Evolutionary conservation across 1,140 invertebrate genomes (phyloP).

Genomic region (Formica exsecta): DNA sequence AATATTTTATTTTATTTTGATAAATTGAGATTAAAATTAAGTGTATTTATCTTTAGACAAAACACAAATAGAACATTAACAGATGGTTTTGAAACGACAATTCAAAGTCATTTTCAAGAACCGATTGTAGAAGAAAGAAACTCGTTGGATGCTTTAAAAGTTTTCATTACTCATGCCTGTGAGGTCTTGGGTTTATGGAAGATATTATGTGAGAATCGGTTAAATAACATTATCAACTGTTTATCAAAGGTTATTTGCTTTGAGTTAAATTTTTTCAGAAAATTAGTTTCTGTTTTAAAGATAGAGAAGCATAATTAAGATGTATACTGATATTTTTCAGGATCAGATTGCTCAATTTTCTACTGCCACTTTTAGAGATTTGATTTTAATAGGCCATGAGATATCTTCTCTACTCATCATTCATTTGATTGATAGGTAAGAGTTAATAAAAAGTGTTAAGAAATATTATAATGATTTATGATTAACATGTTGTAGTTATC

Average conservation of each 20-base stretch:
- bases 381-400: constrained; percentile 94
- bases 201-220: constrained; percentile 96
- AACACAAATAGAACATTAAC: constrained; percentile 77
- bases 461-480: constrained; percentile 45
- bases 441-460: not conserved
- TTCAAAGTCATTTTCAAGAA: constrained; percentile 82
- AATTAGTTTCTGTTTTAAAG: constrained; percentile 15
- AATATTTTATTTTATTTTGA: constrained; percentile 31
- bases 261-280: not conserved
- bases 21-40: constrained; percentile 21
- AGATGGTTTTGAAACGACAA: constrained; percentile 83
- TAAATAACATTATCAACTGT: constrained; percentile 93
- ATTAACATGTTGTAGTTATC: constrained; percentile 88
- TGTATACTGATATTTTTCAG: constrained; percentile 76
- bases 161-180: constrained; percentile 92
- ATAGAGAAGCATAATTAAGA: not conserved
- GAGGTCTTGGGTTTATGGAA: constrained; percentile 98
- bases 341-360: constrained; percentile 89
- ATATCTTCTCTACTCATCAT: constrained; percentile 92
- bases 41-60: constrained; percentile 67
- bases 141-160: constrained; percentile 92
- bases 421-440: constrained; percentile 90
- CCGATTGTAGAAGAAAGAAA: constrained; percentile 89
- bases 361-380: constrained; percentile 91
- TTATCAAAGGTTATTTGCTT: constrained; percentile 78